Evolutionary conservation across 2,113 vertebrate genomes (phyloP), one percentile per base, ranked within the genome.

Genomic region (Nestor notabilis): DNA sequence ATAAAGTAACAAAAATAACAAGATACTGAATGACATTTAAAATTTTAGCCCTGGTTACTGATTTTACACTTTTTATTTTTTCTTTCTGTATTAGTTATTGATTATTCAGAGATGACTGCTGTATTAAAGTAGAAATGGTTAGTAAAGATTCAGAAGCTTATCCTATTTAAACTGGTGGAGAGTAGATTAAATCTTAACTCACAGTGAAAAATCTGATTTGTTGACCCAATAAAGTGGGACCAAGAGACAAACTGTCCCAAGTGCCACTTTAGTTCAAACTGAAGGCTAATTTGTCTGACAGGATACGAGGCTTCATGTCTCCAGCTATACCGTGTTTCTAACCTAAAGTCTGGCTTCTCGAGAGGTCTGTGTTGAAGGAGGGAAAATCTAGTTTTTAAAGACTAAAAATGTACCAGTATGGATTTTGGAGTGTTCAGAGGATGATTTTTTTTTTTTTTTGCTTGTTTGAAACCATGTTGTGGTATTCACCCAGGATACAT

Each of bases 241-340:
- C 83, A 82, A 85, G 83, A 92, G 94, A 69, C 75, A 91, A 94
- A 96, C 49, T 80, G 90, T 98, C 97, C 95, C 94, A 86, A 97
- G 96, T 95, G 94, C 95, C 91, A 95, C 96, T 97, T 97, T n/a
- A 64, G 95, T 96, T 96, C 90, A 93, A 93, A 97, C 96, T 91
- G 58, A 97, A 97, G 95, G 92, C 96, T 94, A 90, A 97, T 97
- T 98, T 97, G 95, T 97, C 91, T 97, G 97, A 95, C 81, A 91
- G 74, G 83, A 78, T 90, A 53, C 41, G 64, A 69, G 84, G 89
- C 94, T 94, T 41, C 25, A 14, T 89, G 92, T 95, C 92, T 98
- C 69, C 94, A 88, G 55, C 69, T 90, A 7, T 83, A 41, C 69
- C 63, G 10, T 53, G 41, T 70, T 92, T 79, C 92, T 81, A 79